Conservation (phyloP, 2,113 vertebrate genomes). For the Misgurnus anguillicaudatus region DNA sequence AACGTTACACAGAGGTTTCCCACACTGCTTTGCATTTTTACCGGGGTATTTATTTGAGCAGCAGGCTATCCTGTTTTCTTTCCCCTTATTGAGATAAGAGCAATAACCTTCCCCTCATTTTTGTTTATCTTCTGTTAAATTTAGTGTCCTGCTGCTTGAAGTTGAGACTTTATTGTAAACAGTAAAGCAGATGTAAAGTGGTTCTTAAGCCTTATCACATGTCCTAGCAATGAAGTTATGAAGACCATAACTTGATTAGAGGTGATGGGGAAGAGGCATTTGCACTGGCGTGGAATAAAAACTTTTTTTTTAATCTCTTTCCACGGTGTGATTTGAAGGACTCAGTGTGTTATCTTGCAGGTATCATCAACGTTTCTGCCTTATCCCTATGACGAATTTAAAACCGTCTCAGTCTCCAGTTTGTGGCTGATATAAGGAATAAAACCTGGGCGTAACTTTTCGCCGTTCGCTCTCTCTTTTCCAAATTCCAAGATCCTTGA, state of each 20-base stretch:
- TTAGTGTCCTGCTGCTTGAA: constrained; percentile 32
- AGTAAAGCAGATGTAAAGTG: constrained; percentile 31
- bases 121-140: constrained; percentile 48
- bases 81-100: constrained; percentile 31
- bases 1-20: constrained; percentile 64
- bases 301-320: constrained; percentile 33
- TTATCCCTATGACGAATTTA: constrained; percentile 15
- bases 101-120: constrained; percentile 4
- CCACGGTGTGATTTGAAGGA: constrained; percentile 23
- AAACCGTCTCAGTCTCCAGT: constrained; percentile 9
- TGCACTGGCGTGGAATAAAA: constrained; percentile 8
- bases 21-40: constrained; percentile 63
- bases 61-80: constrained; percentile 36
- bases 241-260: background rate
- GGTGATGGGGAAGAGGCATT: background rate
- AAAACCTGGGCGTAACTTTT: constrained; percentile 18
- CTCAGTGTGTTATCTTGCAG: background rate
- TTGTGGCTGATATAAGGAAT: constrained; percentile 13
- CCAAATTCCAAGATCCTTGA: constrained; percentile 14
- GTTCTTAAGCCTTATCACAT: constrained; percentile 41
- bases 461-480: constrained; percentile 18
- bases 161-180: constrained; percentile 27
- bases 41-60: constrained; percentile 54
- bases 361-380: constrained; percentile 2
- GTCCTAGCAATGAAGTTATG: background rate